Percentiles rank a stretch among this genome's conserved stretches.
Evolutionary conservation across 2,888 invertebrate species (phyloP).

Genomic region (Harpalus rubripes): DNA sequence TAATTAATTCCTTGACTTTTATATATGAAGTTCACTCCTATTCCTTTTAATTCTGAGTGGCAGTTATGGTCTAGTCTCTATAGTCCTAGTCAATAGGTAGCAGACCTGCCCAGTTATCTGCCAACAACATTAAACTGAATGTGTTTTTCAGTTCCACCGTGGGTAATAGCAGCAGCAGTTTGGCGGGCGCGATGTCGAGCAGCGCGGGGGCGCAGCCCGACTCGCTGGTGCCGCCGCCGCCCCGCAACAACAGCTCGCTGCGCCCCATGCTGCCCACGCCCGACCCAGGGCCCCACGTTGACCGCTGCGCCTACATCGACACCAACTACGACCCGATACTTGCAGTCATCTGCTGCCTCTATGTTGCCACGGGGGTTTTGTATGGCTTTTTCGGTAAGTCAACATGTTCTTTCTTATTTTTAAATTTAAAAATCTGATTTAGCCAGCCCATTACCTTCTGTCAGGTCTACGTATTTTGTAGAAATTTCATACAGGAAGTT

Average conservation of each 20-base stretch:
- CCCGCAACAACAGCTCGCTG: constrained; percentile 77
- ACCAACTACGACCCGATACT: constrained; percentile 84
- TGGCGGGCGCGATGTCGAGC: constrained; percentile 40
- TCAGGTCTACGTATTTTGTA: too few species aligned
- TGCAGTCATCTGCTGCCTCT: constrained; percentile 85
- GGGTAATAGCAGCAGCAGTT: constrained; percentile 27
- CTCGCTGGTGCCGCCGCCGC: constrained; percentile 79
- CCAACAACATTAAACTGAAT: neutral
- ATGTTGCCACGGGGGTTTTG: constrained; percentile 89
- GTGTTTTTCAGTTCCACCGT: constrained; percentile 43
- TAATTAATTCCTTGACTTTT: neutral
- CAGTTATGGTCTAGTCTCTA: too few species aligned
- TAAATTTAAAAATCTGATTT: too few species aligned
- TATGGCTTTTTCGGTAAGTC: constrained; percentile 90
- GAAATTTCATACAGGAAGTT: too few species aligned
- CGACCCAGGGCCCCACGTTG: constrained; percentile 75
- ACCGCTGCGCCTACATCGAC: constrained; percentile 80
- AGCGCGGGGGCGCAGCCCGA: constrained; percentile 79
- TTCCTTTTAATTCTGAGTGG: too few species aligned
- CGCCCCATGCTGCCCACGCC: constrained; percentile 70
- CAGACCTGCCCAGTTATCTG: neutral
- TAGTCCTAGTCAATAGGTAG: too few species aligned
- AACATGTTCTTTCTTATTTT: too few species aligned
- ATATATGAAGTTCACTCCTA: too few species aligned
- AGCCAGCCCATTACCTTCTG: too few species aligned